These are phyloP conservation scores for Nomada hirtipes DNA, from an alignment of 2,888 invertebrate genomes.

Conservation along the genomic window DNA sequence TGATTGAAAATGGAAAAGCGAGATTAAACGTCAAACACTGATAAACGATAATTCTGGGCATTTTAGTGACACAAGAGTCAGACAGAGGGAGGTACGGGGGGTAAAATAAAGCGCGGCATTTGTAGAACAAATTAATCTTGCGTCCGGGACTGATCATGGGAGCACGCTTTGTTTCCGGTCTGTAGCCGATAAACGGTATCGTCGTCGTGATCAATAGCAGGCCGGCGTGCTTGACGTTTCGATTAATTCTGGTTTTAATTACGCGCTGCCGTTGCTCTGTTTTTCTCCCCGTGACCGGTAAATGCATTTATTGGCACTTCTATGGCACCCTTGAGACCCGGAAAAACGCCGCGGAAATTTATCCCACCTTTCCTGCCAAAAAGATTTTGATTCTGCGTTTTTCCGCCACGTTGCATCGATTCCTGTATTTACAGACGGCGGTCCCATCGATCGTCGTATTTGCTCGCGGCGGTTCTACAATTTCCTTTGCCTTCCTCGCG, in stretches of 20 bases:
- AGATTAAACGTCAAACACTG: constrained; percentile 17
- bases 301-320: constrained; percentile 58
- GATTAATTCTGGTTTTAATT: constrained; percentile 61
- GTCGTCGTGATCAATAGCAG: constrained; percentile 48
- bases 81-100: background rate
- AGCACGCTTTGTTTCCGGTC: constrained; percentile 41
- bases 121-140: constrained; percentile 48
- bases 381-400: constrained; percentile 13
- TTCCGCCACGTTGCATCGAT: background rate
- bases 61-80: background rate
- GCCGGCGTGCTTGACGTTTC: constrained; percentile 47
- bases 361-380: constrained; percentile 9
- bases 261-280: constrained; percentile 47
- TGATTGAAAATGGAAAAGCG: background rate
- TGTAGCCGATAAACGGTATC: constrained; percentile 52
- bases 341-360: constrained; percentile 40
- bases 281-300: constrained; percentile 38
- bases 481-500: background rate
- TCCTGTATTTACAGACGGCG: constrained; percentile 16
- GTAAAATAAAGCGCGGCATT: constrained; percentile 24
- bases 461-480: background rate
- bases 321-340: constrained; percentile 33
- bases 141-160: background rate
- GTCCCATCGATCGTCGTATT: constrained; percentile 21
- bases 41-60: constrained; percentile 13